Evolutionary conservation across 2,113 vertebrate genomes (phyloP).

Genomic region (Anoura caudifer): DNA sequence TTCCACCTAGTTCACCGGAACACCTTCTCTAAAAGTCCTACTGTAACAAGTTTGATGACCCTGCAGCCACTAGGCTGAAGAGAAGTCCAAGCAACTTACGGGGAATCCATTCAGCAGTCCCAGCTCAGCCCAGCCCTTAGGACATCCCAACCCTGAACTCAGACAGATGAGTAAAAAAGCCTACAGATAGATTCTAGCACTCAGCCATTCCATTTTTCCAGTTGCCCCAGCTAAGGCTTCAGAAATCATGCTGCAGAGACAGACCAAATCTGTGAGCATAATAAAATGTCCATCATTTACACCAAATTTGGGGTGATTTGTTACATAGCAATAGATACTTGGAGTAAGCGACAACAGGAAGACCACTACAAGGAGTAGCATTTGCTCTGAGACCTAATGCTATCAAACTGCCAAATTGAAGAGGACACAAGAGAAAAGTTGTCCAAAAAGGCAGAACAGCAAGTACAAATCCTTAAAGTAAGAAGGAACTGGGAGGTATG

Average conservation of each 20-base stretch:
- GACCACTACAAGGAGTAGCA: background rate
- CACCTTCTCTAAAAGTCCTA: background rate
- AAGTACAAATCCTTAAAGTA: background rate
- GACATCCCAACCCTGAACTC: background rate
- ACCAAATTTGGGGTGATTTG: background rate
- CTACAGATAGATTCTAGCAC: background rate
- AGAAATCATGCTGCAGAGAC: background rate
- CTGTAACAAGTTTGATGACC: background rate
- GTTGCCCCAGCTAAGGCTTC: background rate
- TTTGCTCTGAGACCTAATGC: background rate
- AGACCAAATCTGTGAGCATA: background rate
- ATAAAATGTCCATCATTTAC: background rate
- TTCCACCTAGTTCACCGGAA: background rate
- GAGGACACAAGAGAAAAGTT: background rate
- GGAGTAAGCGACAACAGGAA: background rate
- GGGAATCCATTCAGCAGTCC: background rate
- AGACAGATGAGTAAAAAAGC: background rate
- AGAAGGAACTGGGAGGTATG: background rate
- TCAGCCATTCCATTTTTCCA: background rate
- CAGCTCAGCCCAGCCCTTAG: background rate
- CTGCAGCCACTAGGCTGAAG: background rate
- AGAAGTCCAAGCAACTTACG: background rate
- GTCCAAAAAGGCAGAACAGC: background rate
- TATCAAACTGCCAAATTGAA: background rate
- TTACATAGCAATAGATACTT: background rate